Evolutionary conservation across 2,888 invertebrate species (phyloP).

Genomic region (Meteorus colon): DNA sequence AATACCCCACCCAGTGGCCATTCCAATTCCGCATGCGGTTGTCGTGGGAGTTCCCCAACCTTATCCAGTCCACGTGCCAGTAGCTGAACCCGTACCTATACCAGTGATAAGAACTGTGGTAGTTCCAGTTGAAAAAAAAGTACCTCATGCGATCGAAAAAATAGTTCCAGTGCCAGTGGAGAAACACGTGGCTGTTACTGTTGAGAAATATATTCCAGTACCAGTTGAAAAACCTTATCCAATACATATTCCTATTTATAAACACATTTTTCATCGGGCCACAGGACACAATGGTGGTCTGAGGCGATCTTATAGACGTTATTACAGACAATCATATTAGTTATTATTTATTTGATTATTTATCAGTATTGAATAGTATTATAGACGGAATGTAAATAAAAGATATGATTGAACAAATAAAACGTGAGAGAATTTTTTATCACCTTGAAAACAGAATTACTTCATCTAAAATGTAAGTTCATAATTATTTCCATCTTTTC

Average conservation of each 20-base stretch:
- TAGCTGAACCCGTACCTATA: constrained; percentile 81
- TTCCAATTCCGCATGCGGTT: constrained; percentile 77
- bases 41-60: constrained; percentile 79
- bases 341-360: background rate
- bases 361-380: background rate
- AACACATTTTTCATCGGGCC: constrained; percentile 82
- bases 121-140: constrained; percentile 81
- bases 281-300: constrained; percentile 70
- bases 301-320: constrained; percentile 11
- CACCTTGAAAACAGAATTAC: too few relatives aligned
- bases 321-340: background rate
- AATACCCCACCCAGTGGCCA: constrained; percentile 78
- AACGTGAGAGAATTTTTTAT: too few relatives aligned
- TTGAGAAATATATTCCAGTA: constrained; percentile 80
- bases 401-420: background rate
- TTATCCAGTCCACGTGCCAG: constrained; percentile 81
- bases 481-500: background rate
- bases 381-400: background rate
- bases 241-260: constrained; percentile 82
- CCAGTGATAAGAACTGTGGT: constrained; percentile 81
- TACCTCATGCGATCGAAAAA: constrained; percentile 82
- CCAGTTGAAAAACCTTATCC: constrained; percentile 82
- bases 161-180: constrained; percentile 81
- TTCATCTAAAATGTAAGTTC: too few relatives aligned
- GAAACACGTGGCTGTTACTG: constrained; percentile 83